Base-by-base conservation (phyloP, 1,140 invertebrate species). In the Sycophila sp. region DNA sequence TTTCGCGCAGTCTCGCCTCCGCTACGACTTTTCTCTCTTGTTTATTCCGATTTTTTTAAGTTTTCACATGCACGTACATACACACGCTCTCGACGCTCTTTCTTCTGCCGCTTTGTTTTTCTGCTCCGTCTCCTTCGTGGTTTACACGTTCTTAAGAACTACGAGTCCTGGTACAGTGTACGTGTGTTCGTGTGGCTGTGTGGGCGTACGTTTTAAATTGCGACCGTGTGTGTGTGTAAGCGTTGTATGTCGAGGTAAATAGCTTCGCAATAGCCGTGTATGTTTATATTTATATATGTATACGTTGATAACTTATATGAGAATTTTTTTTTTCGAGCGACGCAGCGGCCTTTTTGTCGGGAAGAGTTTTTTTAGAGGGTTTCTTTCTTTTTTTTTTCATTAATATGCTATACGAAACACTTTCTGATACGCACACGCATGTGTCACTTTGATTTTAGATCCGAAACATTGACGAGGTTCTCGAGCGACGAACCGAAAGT, bases 261-360 rank as follows among this genome's bases (percentile, higher is more conserved):
- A 67, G 51, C 51, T 58, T 55, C 56, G 56, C 67, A 24, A 38
- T 38, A 30, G 30, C 53, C 0, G 49, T 68, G 42, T 59, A 68
- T 60, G 66, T 60, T 51, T 69, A 63, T 69, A 60, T 69, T 53
- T 69, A 55, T 62, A 63, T 69, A 45, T 69, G 67, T 62, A 62
- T 62, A 45, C 4, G 13, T 53, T 40, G 51, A 69, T 69, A 69
- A 63, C 32, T 22, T 69, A 59, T 62, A 51, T 47, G 56, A 59
- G 17, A 55, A 4, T 30, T 59, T n/a, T n/a, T n/a, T n/a, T n/a
- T n/a, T 40, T 63, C 15, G 59, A 63, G 58, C 59, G 58, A 32
- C 67, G 49, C 67, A 32, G 67, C 36, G 47, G 67, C 67, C 36
- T 59, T 62, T 60, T 42, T 45, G 11, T 69, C 66, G 66, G 56